These are phyloP conservation scores for Ooceraea biroi DNA, from an alignment of 1,140 invertebrate species.

Conservation along the genomic window DNA sequence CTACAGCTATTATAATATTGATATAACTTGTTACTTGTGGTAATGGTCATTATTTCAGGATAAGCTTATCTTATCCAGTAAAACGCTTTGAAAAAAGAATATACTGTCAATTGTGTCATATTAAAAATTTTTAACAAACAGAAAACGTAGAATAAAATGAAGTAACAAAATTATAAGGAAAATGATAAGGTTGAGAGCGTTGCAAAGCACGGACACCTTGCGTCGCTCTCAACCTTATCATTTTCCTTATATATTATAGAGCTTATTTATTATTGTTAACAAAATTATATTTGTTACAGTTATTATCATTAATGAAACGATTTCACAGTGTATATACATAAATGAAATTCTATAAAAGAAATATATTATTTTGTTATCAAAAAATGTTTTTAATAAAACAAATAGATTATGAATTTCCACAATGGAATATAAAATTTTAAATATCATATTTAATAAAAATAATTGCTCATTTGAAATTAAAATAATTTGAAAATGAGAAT, in stretches of 20 bases:
- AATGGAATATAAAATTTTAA: not conserved
- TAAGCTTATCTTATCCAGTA: not conserved
- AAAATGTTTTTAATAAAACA: not conserved
- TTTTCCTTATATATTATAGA: too few relatives aligned
- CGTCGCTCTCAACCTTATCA: too few relatives aligned
- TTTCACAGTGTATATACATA: not conserved
- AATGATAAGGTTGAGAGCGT: too few relatives aligned
- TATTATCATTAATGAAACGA: not conserved
- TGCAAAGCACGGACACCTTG: too few relatives aligned
- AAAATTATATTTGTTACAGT: not conserved
- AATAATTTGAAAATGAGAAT: not conserved
- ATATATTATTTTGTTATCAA: not conserved
- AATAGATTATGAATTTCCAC: not conserved
- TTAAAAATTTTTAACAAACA: not conserved
- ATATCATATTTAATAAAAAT: too few relatives aligned
- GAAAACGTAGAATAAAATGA: not conserved
- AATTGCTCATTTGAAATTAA: too few relatives aligned
- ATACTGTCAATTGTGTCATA: too few relatives aligned
- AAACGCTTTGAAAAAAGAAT: too few relatives aligned
- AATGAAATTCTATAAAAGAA: not conserved
- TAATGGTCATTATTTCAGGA: not conserved
- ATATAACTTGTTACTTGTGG: not conserved
- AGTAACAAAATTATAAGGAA: not conserved
- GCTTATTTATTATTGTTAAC: slow-evolving; percentile 7
- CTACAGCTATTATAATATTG: not conserved